Conservation (phyloP, 2,113 vertebrate species). For the Galeopterus variegatus region DNA sequence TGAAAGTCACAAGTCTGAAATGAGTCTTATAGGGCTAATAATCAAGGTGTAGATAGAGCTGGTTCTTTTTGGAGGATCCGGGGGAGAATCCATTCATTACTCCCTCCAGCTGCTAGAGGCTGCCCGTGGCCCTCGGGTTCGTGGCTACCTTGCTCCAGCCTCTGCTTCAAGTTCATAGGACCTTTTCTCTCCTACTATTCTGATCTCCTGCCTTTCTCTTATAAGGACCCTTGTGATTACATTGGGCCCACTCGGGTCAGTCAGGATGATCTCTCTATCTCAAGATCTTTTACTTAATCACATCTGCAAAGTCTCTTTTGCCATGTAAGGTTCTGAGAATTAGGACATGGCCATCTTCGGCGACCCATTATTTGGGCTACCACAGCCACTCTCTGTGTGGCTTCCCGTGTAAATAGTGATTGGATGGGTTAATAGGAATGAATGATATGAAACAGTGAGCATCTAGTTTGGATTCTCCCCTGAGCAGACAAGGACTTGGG, state of each 20-base stretch:
- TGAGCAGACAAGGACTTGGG: background rate
- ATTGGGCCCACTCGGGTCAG: background rate
- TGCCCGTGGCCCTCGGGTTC: background rate
- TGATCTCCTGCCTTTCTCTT: background rate
- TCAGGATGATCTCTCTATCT: background rate
- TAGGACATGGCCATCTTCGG: background rate
- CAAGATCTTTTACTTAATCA: background rate
- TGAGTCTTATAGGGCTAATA: background rate
- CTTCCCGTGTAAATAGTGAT: background rate
- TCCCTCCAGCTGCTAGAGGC: conserved; percentile 1
- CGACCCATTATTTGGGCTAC: background rate
- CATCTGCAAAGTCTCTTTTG: background rate
- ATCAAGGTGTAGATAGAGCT: background rate
- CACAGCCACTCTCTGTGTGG: background rate
- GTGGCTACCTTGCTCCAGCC: background rate
- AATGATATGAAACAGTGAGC: too few species aligned
- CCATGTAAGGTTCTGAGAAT: background rate
- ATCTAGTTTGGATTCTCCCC: background rate
- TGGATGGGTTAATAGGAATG: background rate
- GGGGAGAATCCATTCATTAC: background rate
- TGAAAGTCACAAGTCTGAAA: background rate
- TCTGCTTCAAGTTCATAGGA: background rate
- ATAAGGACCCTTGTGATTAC: background rate
- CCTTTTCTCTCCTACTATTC: background rate
- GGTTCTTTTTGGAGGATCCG: background rate